Base-by-base conservation (phyloP, 2,113 vertebrate species). In the Falcunculus frontatus region DNA sequence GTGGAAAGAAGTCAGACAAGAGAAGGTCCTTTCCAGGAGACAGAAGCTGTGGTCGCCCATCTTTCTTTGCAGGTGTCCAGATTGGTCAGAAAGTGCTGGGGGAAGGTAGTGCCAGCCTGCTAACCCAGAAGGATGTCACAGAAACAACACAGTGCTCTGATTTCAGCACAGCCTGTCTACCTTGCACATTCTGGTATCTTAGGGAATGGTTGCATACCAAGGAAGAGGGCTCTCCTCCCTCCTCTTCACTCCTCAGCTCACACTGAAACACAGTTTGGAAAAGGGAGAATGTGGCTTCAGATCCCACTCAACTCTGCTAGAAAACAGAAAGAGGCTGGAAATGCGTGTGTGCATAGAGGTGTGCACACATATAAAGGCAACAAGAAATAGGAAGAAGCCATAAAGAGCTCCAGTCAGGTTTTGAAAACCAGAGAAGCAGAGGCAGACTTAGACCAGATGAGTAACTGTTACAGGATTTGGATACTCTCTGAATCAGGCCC, bases 271-370 rank as follows among this genome's bases (percentile, higher is more conserved):
- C 0, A 3, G 3, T 39, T 70, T 42, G 14, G 30, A 82, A 88
- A 56, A 41, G 11, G 11, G 15, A 78, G 25, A 21, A 47, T 0
- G 7, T 29, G 33, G 35, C 4, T 27, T 69, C 33, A 46, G 46
- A 41, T 32, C 39, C 69, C 35, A 20, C 16, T 49, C 69, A 23
- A 5, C 25, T 44, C n/a, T 62, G 37, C 60, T 23, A 56, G 46
- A 44, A 60, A 93, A 60, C 37, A 26, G 35, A 65, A 53, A 17
- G 30, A 29, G 47, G 21, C 15, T 76, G 62, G 23, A 74, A 74
- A 78, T 3, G 0, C 7, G 11, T 2, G 4, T 11, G 3, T 10
- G 10, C 21, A 29, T 15, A 29, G 2, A 1, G 13, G 16, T 39
- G 8, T 10, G 17, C 44, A 60, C 10, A 15, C 0, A 18, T 7